These are phyloP conservation scores for Drosophila repletoides DNA, from an alignment of 1,140 invertebrate species.

Conservation along the genomic window DNA sequence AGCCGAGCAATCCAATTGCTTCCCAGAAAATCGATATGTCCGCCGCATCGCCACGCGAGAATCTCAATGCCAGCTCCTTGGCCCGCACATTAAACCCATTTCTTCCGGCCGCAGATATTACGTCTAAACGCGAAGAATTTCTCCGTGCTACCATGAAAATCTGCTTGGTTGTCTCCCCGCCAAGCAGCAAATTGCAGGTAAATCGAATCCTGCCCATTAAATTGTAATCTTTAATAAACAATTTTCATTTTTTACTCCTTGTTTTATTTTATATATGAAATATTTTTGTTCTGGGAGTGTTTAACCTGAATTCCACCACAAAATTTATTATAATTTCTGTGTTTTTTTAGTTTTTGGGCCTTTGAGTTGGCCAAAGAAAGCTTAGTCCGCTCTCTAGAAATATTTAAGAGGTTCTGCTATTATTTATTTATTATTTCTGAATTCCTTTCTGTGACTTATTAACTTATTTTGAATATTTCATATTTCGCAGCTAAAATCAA, in stretches of 20 bases:
- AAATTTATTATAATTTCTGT: too few relatives aligned
- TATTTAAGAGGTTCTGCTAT: too few relatives aligned
- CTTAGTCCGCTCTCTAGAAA: too few relatives aligned
- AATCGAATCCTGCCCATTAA: conserved; percentile 27
- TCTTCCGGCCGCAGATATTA: conserved; percentile 61
- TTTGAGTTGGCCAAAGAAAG: too few relatives aligned
- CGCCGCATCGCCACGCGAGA: conserved; percentile 10
- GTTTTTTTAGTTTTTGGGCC: too few relatives aligned
- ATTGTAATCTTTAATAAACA: too few relatives aligned
- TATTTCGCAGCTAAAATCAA: conserved; percentile 82
- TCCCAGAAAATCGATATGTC: conserved; percentile 31
- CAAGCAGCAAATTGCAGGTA: conserved; percentile 81
- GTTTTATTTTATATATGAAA: conserved; percentile 30
- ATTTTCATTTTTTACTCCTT: conserved; percentile 20
- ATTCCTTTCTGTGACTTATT: too few relatives aligned
- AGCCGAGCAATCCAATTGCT: conserved; percentile 7
- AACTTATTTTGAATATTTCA: conserved; percentile 43
- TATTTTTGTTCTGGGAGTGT: too few relatives aligned
- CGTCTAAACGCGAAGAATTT: conserved; percentile 83
- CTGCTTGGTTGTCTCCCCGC: conserved; percentile 81
- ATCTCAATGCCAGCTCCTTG: conserved; percentile 42
- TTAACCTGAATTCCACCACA: too few relatives aligned
- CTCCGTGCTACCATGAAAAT: conserved; percentile 82
- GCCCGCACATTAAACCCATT: conserved; percentile 61
- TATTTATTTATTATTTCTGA: too few relatives aligned